These are phyloP conservation scores for Erynnis tages DNA, from an alignment of 2,888 invertebrate genomes.

Conservation along the genomic window DNA sequence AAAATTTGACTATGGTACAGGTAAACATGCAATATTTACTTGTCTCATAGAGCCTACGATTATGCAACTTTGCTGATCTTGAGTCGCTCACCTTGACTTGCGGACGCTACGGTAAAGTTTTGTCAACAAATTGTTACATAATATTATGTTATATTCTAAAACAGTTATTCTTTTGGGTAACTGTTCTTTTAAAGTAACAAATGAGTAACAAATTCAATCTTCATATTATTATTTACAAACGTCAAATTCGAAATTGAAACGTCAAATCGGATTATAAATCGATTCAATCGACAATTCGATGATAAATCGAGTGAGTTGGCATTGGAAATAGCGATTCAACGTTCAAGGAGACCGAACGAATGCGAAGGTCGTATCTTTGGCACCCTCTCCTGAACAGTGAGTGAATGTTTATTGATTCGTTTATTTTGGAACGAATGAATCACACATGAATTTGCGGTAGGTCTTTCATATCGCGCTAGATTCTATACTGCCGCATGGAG, in stretches of 20 bases:
- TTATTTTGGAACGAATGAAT: slow-evolving; percentile 18
- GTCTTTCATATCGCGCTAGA: no score
- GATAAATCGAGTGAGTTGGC: slow-evolving; percentile 24
- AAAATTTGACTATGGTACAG: no score
- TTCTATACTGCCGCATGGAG: no score
- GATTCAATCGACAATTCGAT: slow-evolving; percentile 9
- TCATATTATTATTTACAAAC: slow-evolving; percentile 1
- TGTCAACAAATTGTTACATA: no score
- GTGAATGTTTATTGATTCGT: slow-evolving; percentile 17
- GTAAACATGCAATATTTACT: no score
- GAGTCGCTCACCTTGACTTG: no score
- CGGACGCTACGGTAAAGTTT: no score
- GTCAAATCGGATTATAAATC: neutral
- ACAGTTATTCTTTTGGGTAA: no score
- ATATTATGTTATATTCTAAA: no score
- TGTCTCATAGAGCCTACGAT: no score
- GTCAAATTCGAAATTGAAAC: neutral
- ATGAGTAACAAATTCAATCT: neutral
- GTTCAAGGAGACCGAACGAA: slow-evolving; percentile 46
- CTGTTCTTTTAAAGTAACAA: no score
- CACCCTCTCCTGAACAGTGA: slow-evolving; percentile 35
- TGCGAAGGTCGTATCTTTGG: slow-evolving; percentile 44
- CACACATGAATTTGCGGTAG: slow-evolving; percentile 17
- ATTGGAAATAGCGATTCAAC: slow-evolving; percentile 24
- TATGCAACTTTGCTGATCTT: no score